Percentiles rank a stretch among this genome's conserved stretches.
These are phyloP conservation scores for Prunella fulvescens DNA, from an alignment of 2,113 vertebrate species.

Conservation along the genomic window DNA sequence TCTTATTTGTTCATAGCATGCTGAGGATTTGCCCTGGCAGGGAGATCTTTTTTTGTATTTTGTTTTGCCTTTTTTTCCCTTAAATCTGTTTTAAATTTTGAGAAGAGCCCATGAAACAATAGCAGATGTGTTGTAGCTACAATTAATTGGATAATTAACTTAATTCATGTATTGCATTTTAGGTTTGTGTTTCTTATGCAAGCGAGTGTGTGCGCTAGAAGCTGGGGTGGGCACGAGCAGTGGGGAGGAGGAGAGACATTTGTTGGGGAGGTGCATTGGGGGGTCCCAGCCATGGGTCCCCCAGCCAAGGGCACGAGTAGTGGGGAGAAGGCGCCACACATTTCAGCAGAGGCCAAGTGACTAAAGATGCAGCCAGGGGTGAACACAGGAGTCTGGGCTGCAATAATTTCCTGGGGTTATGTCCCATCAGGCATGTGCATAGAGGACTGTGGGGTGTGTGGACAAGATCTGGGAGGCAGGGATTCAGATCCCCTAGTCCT, in stretches of 20 bases:
- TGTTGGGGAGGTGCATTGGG: fast-evolving
- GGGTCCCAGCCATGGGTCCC: not conserved
- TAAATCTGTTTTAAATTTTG: slow-evolving; percentile 52
- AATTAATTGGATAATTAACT: slow-evolving; percentile 50
- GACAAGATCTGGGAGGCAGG: not conserved
- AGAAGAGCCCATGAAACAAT: slow-evolving; percentile 40
- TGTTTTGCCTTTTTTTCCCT: slow-evolving; percentile 43
- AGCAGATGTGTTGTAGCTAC: slow-evolving; percentile 49
- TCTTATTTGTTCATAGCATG: slow-evolving; percentile 43
- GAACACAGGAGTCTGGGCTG: not conserved
- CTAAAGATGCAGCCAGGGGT: not conserved
- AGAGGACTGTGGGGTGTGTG: too few relatives aligned
- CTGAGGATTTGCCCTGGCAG: slow-evolving; percentile 29
- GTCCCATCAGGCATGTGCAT: fast-evolving
- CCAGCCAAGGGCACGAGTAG: fast-evolving
- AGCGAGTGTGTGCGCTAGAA: not conserved
- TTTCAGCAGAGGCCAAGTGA: not conserved
- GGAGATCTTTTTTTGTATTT: slow-evolving; percentile 28
- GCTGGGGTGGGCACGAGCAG: not conserved
- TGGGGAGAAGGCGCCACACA: fast-evolving
- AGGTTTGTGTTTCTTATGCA: slow-evolving; percentile 46
- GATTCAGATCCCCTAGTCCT: not conserved
- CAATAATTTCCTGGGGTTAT: not conserved
- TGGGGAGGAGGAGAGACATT: not conserved
- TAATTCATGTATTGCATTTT: slow-evolving; percentile 43